Percentiles rank a stretch among this genome's conserved stretches.
phyloP scores from a whole-genome alignment of 2,113 vertebrate species.

The Verasper variegatus region DNA sequence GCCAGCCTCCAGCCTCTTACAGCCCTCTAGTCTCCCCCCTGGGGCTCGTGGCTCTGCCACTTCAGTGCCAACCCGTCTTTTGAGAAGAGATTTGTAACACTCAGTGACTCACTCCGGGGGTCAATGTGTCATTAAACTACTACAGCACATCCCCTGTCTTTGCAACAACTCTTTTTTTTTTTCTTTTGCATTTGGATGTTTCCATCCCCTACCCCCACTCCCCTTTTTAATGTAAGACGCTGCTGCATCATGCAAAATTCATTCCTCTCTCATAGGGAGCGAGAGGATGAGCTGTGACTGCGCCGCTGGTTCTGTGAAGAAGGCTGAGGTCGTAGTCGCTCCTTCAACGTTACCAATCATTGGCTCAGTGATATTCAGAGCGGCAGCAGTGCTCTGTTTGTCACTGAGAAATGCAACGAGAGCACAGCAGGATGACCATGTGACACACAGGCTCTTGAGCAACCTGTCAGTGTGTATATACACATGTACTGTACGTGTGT shows the following conservation, averaged over 20 bases:
- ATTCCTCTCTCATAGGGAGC: slow-evolving; percentile 46
- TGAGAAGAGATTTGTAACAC: slow-evolving; percentile 66
- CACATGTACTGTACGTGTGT: background rate
- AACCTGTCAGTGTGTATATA: slow-evolving; percentile 39
- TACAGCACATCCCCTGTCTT: slow-evolving; percentile 29
- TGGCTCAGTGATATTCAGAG: background rate
- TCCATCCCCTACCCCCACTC: slow-evolving; percentile 3
- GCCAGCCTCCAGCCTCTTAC: slow-evolving; percentile 52
- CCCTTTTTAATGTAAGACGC: slow-evolving; percentile 41
- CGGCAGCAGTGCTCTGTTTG: background rate
- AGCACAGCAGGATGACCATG: background rate
- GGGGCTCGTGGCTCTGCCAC: slow-evolving; percentile 41
- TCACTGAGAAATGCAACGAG: background rate
- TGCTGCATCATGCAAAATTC: slow-evolving; percentile 69
- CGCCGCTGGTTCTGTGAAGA: slow-evolving; percentile 19
- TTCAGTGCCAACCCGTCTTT: slow-evolving; percentile 36
- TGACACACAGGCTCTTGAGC: slow-evolving; percentile 5
- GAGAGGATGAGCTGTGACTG: slow-evolving; percentile 54
- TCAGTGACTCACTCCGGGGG: slow-evolving; percentile 47
- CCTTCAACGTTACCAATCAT: slow-evolving; percentile 9
- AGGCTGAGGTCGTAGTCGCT: slow-evolving; percentile 32
- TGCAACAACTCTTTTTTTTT: slow-evolving; percentile 5
- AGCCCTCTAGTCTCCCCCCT: slow-evolving; percentile 25
- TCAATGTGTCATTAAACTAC: slow-evolving; percentile 61
- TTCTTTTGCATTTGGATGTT: slow-evolving; percentile 32